Percentiles rank a stretch among this genome's conserved stretches.
phyloP scores from a whole-genome alignment of 2,113 vertebrate species.

The Epinephelus lanceolatus region DNA sequence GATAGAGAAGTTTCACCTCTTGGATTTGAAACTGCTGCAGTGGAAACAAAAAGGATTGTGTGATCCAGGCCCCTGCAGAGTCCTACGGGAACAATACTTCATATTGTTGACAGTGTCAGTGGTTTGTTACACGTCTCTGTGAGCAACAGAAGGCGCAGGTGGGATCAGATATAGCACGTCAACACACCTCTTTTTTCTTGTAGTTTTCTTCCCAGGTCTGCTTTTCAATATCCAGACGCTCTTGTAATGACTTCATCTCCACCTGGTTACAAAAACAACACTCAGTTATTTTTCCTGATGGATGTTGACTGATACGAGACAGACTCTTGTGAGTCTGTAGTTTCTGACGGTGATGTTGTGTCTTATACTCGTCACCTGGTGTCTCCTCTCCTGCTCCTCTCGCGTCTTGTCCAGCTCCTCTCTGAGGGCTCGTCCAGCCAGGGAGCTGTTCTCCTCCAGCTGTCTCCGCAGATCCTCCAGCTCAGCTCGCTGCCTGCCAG shows the following conservation, averaged over 20 bases:
- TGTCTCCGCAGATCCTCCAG: slow-evolving; percentile 90
- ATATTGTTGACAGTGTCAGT: not conserved
- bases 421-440: slow-evolving; percentile 84
- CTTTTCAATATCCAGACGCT: slow-evolving; percentile 90
- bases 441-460: slow-evolving; percentile 89
- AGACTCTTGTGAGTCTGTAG: too few species aligned
- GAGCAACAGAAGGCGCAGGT: not conserved
- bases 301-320: too few species aligned
- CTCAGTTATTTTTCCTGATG: too few species aligned
- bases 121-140: not conserved
- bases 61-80: not conserved
- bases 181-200: slow-evolving; percentile 91
- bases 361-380: slow-evolving; percentile 86
- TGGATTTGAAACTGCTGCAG: not conserved
- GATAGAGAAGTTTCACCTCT: not conserved
- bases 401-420: slow-evolving; percentile 90
- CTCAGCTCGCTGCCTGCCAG: slow-evolving; percentile 89
- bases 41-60: not conserved
- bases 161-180: not conserved
- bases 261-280: slow-evolving; percentile 44
- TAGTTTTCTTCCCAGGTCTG: slow-evolving; percentile 93
- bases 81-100: not conserved
- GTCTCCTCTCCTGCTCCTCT: slow-evolving; percentile 90
- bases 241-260: slow-evolving; percentile 87
- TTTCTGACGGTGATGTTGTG: too few species aligned